Evolutionary conservation across 1,140 invertebrate genomes (phyloP), one percentile per base, ranked within the genome.

Genomic region (Dryas iulia): DNA sequence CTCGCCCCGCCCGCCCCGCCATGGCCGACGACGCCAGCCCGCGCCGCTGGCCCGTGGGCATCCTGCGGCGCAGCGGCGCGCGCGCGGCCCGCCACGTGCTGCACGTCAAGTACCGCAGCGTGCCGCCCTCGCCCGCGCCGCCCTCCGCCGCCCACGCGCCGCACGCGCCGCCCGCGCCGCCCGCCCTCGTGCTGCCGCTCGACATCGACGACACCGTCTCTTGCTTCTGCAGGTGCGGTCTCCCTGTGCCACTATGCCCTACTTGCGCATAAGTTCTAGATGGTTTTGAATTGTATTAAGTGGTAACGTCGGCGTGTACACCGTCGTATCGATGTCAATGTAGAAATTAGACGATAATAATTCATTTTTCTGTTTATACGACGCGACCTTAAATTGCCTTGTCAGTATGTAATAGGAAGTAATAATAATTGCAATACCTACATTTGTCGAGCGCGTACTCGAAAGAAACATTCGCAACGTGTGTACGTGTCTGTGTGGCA

Each of bases 141-240:
- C 60, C 39, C 74, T 63, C 53, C 78, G 4, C 30, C 30, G 30
- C 4, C 26, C 26, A 4, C n/a, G 33, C 33, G 12, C 1, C 12
- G n/a, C n/a, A 10, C 54, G 69, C 79, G 35, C 84, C 93, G 59
- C 61, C 79, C 54, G 25, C 72, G 65, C 84, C 93, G 59, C 61
- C 79, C 54, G 25, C 72, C 65, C 35, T 78, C 57, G 73, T 76
- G 52, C 86, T 94, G 71, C 92, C 94, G 5, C 86, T 95, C 70
- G 95, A 95, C 77, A 91, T 94, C 67, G 95, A 96, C 87, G 94
- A 95, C 83, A 95, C 95, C 21, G 94, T 95, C 83, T 95, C 94
- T 69, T 96, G 95, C 86, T 96, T 95, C 87, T 95, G 95, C 93
- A 95, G 95, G 95, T 95, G 87, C 72, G 71, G 14, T 21, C 6